phyloP scores from a whole-genome alignment of 1,140 invertebrate genomes.

The Drosophila melanogaster region DNA sequence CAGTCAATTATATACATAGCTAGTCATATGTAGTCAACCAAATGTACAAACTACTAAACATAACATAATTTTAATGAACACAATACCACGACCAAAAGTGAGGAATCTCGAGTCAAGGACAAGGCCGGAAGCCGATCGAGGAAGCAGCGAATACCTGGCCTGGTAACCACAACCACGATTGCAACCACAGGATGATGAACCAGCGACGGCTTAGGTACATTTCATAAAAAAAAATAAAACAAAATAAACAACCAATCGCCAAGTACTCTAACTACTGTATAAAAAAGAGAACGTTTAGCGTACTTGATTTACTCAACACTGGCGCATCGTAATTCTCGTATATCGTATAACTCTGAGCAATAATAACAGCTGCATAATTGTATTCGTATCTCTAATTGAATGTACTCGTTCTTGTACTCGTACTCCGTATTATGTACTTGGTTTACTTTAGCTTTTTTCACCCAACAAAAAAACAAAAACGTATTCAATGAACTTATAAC shows the following conservation, averaged over 20 bases:
- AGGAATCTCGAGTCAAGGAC: conserved; percentile 30
- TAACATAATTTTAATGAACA: conserved; percentile 58
- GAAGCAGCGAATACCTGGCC: conserved; percentile 17
- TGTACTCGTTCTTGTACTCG: conserved; percentile 53
- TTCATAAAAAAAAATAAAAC: conserved; percentile 27
- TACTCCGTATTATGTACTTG: conserved; percentile 66
- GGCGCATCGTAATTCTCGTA: conserved; percentile 77
- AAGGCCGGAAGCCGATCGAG: conserved; percentile 20
- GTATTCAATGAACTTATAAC: conserved; percentile 9
- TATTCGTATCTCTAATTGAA: conserved; percentile 53
- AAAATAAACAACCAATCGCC: conserved; percentile 47
- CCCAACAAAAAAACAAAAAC: conserved; percentile 42
- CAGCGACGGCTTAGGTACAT: conserved; percentile 67
- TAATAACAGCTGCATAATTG: conserved; percentile 57
- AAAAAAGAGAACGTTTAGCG: conserved; percentile 59
- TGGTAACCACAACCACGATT: conserved; percentile 43
- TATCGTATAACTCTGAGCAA: conserved; percentile 75
- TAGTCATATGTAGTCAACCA: conserved; percentile 35
- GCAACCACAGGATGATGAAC: conserved; percentile 44
- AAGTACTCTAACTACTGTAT: conserved; percentile 50
- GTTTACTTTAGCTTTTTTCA: conserved; percentile 69
- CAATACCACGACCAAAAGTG: conserved; percentile 39
- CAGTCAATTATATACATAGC: conserved; percentile 37
- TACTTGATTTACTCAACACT: conserved; percentile 51
- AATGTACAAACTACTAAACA: conserved; percentile 47